Evolutionary conservation across 92 coral and sea anemone genomes (phyloP).

Genomic region (Phymanthus crucifer): DNA sequence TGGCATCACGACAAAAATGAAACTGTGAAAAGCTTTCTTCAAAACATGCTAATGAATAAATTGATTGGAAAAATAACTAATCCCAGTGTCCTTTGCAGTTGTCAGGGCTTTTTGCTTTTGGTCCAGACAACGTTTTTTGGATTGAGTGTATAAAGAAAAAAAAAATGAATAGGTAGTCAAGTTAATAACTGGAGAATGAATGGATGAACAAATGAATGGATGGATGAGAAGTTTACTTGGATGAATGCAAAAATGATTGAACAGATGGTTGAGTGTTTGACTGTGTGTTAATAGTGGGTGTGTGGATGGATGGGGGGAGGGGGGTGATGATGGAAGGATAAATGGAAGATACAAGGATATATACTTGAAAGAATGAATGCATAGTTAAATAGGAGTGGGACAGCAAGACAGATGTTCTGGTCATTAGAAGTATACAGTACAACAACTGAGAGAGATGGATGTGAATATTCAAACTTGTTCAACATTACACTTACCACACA

Average conservation of each 20-base stretch:
- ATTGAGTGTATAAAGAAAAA: background rate
- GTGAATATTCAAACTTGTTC: background rate
- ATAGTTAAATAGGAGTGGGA: background rate
- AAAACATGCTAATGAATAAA: no score
- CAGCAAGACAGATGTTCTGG: no score
- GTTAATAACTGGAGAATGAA: background rate
- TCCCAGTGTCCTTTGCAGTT: no score
- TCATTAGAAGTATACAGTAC: no score
- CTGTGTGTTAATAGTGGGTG: no score
- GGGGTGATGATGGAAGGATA: background rate
- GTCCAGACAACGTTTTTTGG: no score
- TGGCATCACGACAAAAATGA: no score
- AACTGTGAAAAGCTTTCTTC: no score
- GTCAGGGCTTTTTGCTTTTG: no score
- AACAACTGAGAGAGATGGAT: background rate
- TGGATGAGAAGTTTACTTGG: background rate
- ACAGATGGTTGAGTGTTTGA: background rate
- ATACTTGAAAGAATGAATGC: background rate
- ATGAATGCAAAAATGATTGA: background rate
- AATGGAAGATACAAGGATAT: background rate
- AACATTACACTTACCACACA: conserved; percentile 74
- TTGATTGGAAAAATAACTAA: no score
- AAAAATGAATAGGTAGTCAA: background rate
- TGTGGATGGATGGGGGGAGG: no score
- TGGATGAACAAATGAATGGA: background rate